phyloP scores from a whole-genome alignment of 1,140 invertebrate genomes.

The Drosophila tsacasi region DNA sequence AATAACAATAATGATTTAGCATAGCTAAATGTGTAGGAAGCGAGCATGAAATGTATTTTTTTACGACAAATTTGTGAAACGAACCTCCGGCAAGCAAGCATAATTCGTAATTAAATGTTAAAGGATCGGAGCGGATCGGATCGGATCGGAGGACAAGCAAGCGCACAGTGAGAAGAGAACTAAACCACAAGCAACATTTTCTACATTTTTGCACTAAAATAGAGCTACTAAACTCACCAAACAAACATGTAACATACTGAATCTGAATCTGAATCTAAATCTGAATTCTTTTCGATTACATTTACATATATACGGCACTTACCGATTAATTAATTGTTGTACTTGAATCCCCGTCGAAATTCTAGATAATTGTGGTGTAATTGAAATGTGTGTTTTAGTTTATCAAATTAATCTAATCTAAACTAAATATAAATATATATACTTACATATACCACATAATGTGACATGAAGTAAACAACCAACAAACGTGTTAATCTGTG shows the following conservation, averaged over 20 bases:
- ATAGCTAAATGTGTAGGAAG: constrained; percentile 70
- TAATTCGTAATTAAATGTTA: constrained; percentile 69
- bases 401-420: constrained; percentile 51
- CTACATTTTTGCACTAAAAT: constrained; percentile 58
- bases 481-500: constrained; percentile 76
- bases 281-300: constrained; percentile 39
- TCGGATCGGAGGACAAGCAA: constrained; percentile 26
- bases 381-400: constrained; percentile 74
- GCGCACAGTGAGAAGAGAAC: constrained; percentile 49
- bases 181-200: constrained; percentile 40
- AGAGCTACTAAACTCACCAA: constrained; percentile 33
- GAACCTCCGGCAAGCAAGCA: constrained; percentile 65
- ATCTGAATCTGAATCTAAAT: constrained; percentile 21
- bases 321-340: constrained; percentile 78
- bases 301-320: constrained; percentile 55
- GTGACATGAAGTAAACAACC: constrained; percentile 64
- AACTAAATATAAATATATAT: constrained; percentile 47
- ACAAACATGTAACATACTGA: constrained; percentile 47
- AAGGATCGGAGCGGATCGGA: constrained; percentile 29
- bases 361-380: constrained; percentile 78
- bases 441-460: constrained; percentile 50
- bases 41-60: constrained; percentile 76
- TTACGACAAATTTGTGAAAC: constrained; percentile 76
- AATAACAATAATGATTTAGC: constrained; percentile 77
- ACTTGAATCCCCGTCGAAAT: constrained; percentile 62